Base-by-base conservation (phyloP, 2,113 vertebrate species). In the Hydropotes inermis region DNA sequence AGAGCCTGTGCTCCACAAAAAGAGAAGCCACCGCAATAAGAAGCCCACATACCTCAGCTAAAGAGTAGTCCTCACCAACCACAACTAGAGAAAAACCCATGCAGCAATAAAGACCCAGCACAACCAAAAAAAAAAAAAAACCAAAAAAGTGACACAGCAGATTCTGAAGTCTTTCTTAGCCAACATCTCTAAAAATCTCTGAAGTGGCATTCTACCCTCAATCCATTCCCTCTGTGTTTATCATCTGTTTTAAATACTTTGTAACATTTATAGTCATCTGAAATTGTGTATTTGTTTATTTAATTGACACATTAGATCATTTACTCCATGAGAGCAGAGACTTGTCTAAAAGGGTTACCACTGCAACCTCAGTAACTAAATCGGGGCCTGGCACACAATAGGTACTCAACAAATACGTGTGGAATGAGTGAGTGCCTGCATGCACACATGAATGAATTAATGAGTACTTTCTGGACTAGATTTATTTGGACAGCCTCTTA, bases 141-240 rank as follows among this genome's bases (percentile, higher is more conserved):
- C 39, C 39, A 39, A 39, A 27, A 28, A 45, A 76, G 8, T 81
- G n/a, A 79, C 27, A 23, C 7, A 39, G 27, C 57, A 79, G 28
- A 89, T 95, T 96, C 55, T 90, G 47, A 90, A 84, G n/a, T 84
- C 30, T 97, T 94, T 92, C 85, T 87, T 74, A 82, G 60, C 54
- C 82, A 79, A 36, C 19, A 61, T 81, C 5, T 52, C 61, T 27
- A 6, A 82, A 76, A 91, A 78, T 23, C 45, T 94, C 61, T 92
- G 39, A 94, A 92, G 36, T 84, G 91, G 21, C 28, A 83, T 9
- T 17, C 60, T 15, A 57, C 43, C 33, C 7, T 27, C 28, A 90
- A 85, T 6, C 43, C 36, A 76, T 50, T 92, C 50, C 58, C 55
- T 97, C 17, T 79, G 23, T 86, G 60, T 95, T 81, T 85, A 67